Evolutionary conservation across 2,797 vertebrate species (phyloP), one percentile per base, ranked within the genome.

Genomic region (Hybognathus amarus): DNA sequence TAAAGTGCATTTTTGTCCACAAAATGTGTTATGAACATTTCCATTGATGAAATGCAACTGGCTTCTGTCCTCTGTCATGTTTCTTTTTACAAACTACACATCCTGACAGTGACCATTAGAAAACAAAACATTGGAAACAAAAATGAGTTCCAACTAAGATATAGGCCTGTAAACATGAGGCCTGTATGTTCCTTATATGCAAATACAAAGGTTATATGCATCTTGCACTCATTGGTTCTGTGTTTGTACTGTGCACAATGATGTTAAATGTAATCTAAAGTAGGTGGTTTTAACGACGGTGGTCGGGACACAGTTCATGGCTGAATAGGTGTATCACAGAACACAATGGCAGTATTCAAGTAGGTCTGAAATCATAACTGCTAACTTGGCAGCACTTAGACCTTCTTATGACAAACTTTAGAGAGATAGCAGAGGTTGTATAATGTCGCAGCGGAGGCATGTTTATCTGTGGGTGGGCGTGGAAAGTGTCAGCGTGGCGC

Each of bases 281-380:
- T 40, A 17, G n/a, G 8, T 6, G 13, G 33, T 56, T 66, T 47
- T n/a, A 54, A 24, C 40, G 36, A 54, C 24, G 4, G 3, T 22
- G n/a, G 17, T 36, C 5, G 9, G n/a, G 22, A 50, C 69, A 15
- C 15, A 52, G 20, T 4, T 18, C 7, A 42, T 47, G 68, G 40
- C 54, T 61, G 36, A 59, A 42, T 22, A 45, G 36, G 36, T 69
- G 47, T 70, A 59, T 10, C 33, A 2, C 52, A 73, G 40, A 74
- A 64, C 27, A 74, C 56, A 81, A 63, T 81, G 54, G 38, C 7
- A 36, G 30, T 47, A 64, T 82, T 74, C 36, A 81, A 47, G 79
- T 18, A n/a, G 68, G 66, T 64, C 6, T 64, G 6, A 27, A 54
- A 24, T 66, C 45, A 33, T n/a, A 71, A 38, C n/a, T 75, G 30